A percentile compares a stretch with the other conserved stretches of the same genome.
phyloP scores from a whole-genome alignment of 1,140 invertebrate species.

The Acromyrmex heyeri region DNA sequence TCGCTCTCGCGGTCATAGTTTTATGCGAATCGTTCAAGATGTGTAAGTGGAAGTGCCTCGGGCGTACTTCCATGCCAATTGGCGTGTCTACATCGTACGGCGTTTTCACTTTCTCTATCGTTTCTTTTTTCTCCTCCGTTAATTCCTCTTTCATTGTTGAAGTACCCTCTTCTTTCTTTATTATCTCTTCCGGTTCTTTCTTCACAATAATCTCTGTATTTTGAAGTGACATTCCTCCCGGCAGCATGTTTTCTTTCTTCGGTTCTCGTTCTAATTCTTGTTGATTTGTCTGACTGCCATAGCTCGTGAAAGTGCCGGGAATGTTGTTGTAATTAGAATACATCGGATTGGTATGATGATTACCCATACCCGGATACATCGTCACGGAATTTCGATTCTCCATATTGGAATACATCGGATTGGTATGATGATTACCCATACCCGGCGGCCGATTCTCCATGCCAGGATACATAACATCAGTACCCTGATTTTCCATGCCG shows the following conservation, averaged over 20 bases:
- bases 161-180: conserved; percentile 78
- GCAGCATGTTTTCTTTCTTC: conserved; percentile 72
- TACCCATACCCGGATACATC: conserved; percentile 69
- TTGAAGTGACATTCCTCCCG: conserved; percentile 18
- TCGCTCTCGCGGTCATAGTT: conserved; percentile 93
- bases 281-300: conserved; percentile 57
- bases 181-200: conserved; percentile 74
- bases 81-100: conserved; percentile 82
- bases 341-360: conserved; percentile 66
- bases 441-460: conserved; percentile 69
- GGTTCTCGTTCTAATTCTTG: conserved; percentile 66
- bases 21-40: conserved; percentile 98
- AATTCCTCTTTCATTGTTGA: conserved; percentile 83
- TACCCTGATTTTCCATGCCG: conserved; percentile 69
- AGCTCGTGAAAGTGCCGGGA: conserved; percentile 60
- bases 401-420: conserved; percentile 74
- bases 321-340: conserved; percentile 77
- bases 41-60: conserved; percentile 94
- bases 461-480: conserved; percentile 63
- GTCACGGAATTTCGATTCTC: conserved; percentile 71
- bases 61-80: conserved; percentile 85
- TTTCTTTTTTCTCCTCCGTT: conserved; percentile 86
- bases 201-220: conserved; percentile 74
- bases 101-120: conserved; percentile 79
- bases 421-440: not conserved